Conservation (phyloP, 2,113 vertebrate species). For the Zosterops borbonicus region DNA sequence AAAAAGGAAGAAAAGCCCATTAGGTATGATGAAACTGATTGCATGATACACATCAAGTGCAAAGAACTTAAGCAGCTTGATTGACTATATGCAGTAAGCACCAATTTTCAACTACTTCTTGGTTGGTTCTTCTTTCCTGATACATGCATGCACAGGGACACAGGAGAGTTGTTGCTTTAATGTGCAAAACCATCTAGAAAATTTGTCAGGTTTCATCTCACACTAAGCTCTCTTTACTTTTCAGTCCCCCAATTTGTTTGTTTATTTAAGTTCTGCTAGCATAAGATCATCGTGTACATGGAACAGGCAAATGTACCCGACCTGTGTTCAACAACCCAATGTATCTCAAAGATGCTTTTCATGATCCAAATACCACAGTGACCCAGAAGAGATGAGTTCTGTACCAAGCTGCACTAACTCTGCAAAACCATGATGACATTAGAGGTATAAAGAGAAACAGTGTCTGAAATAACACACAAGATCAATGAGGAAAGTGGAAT, state of each 20-base stretch:
- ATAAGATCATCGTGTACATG: not conserved
- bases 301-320: not conserved
- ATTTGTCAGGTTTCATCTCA: not conserved
- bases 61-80: not conserved
- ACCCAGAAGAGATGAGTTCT: not conserved
- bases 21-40: not conserved
- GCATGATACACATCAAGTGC: not conserved
- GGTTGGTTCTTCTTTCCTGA: not conserved
- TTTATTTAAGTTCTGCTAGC: not conserved
- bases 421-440: not conserved
- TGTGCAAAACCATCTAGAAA: not conserved
- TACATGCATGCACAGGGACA: fast-evolving
- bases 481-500: not conserved
- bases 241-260: not conserved
- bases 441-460: not conserved
- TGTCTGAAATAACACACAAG: not conserved
- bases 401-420: not conserved
- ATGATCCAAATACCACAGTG: not conserved
- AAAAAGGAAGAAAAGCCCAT: not conserved
- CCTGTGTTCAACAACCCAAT: not conserved
- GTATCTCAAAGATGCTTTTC: not conserved
- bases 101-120: not conserved
- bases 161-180: not conserved
- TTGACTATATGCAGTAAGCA: not conserved
- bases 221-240: not conserved